Base-by-base conservation (phyloP, 2,888 invertebrate species). In the Eudemis profundana region DNA sequence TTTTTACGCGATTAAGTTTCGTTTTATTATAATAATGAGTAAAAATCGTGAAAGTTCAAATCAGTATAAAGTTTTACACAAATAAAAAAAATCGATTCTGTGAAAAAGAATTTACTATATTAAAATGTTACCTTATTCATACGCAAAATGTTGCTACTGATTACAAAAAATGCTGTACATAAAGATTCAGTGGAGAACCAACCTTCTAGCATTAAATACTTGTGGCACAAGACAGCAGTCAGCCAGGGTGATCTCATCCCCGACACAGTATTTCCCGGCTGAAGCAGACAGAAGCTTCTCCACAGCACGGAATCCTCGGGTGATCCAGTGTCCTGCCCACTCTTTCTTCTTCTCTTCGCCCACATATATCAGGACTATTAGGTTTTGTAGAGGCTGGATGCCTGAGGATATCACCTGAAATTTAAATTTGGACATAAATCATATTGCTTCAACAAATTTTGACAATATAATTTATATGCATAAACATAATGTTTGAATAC, bases 141-240 rank as follows among this genome's bases (percentile, higher is more conserved):
- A n/a, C n/a, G n/a, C n/a, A n/a, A n/a, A n/a, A n/a, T n/a, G n/a
- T n/a, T n/a, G n/a, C n/a, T n/a, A n/a, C n/a, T n/a, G n/a, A n/a
- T n/a, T n/a, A n/a, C n/a, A n/a, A n/a, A n/a, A n/a, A n/a, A n/a
- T n/a, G n/a, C n/a, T n/a, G n/a, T n/a, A n/a, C n/a, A n/a, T n/a
- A n/a, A n/a, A n/a, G 29, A 7, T 29, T 1, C 4, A 29, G 29
- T 8, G 1, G 29, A 29, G 4, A 1, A 62, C 73, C 72, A 81
- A 96, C 96, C 97, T 96, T 85, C 96, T 94, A 29, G 98, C 98
- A 91, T 98, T 98, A 84, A 97, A 98, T 60, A 98, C 96, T 91
- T 99, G 99, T 50, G 99, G 99, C 56, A 99, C 97, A 66, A 99
- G 93, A 83, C 97, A 98, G 78, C 98, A 96, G 87, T 99, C 99